phyloP scores from a whole-genome alignment of 2,113 vertebrate genomes.

The Recurvirostra avosetta region DNA sequence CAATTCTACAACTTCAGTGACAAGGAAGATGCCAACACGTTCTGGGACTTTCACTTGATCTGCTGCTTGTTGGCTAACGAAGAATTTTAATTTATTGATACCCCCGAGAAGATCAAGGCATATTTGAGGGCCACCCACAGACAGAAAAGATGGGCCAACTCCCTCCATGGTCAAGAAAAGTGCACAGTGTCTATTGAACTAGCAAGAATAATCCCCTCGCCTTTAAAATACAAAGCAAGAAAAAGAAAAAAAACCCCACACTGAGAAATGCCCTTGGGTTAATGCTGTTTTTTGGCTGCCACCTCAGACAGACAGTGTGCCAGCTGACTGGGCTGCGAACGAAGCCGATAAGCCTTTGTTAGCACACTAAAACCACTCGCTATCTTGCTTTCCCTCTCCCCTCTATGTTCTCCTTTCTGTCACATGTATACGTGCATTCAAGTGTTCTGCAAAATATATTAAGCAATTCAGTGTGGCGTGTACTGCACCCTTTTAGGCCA shows the following conservation, averaged over 20 bases:
- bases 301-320: neutral
- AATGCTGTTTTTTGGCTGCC: rapidly evolving
- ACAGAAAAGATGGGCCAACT: neutral
- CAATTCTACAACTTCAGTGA: neutral
- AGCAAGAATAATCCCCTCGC: neutral
- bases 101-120: neutral
- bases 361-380: neutral
- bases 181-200: neutral
- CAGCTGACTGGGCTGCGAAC: neutral
- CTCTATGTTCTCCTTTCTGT: neutral
- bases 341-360: neutral
- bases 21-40: neutral
- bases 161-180: rapidly evolving
- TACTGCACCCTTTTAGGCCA: neutral
- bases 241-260: neutral
- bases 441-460: neutral
- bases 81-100: neutral
- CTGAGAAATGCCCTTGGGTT: neutral
- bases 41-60: neutral
- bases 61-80: neutral
- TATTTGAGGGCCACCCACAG: neutral
- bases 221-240: neutral
- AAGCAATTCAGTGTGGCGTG: rapidly evolving
- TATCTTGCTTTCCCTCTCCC: neutral
- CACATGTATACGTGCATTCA: rapidly evolving